Conservation (phyloP, 1,140 invertebrate genomes). For the Paralvinella palmiformis region DNA sequence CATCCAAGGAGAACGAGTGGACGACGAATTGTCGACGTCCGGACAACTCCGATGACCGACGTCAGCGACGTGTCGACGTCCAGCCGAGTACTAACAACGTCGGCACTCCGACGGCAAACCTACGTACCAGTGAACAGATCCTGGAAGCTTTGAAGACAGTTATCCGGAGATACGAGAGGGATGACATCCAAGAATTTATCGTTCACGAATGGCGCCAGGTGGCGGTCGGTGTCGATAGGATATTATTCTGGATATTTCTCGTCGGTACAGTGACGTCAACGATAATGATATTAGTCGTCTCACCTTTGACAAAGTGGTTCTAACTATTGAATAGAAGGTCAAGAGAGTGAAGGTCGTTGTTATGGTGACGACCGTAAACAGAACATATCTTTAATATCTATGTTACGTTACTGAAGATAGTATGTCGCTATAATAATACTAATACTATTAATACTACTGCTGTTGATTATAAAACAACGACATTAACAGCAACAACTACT, state of each 20-base stretch:
- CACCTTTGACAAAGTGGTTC: neutral
- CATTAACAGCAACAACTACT: too few relatives aligned
- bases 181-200: neutral
- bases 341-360: neutral
- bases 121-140: neutral
- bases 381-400: neutral
- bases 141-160: neutral
- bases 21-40: neutral
- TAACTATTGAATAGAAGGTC: neutral
- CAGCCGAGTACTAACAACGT: neutral
- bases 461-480: too few relatives aligned
- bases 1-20: neutral
- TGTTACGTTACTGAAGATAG: neutral
- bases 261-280: neutral
- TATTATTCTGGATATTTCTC: constrained; percentile 58
- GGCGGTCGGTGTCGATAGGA: neutral
- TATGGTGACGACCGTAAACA: neutral
- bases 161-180: neutral
- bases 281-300: neutral
- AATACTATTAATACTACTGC: neutral
- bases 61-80: neutral
- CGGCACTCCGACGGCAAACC: too few relatives aligned
- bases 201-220: constrained; percentile 4
- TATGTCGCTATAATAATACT: neutral
- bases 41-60: neutral